Evolutionary conservation across 23 tunicate genomes (phyloP).

Genomic region (Ciona savignyi): DNA sequence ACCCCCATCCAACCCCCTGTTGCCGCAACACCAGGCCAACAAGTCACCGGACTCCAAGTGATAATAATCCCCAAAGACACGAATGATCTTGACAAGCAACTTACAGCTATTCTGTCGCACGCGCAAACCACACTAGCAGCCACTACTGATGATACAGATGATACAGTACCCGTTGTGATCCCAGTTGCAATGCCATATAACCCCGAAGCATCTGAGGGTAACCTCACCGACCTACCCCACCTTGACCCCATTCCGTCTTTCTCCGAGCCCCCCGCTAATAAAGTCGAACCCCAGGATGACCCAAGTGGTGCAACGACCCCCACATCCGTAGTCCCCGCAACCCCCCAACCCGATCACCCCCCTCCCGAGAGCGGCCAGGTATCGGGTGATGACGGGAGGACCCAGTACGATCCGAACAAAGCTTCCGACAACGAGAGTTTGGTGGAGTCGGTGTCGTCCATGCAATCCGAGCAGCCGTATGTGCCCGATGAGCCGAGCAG

Average conservation of each 20-base stretch:
- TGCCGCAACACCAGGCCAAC: not conserved
- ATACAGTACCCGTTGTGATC: slow-evolving; percentile 8
- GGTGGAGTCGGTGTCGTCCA: slow-evolving; percentile 19
- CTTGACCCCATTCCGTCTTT: not conserved
- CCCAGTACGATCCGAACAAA: not conserved
- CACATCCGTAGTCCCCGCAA: not conserved
- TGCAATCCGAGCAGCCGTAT: slow-evolving; percentile 16
- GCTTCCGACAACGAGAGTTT: slow-evolving; percentile 22
- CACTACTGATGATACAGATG: not conserved
- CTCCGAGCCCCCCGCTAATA: not conserved
- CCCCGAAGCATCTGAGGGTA: not conserved
- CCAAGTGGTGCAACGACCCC: not conserved
- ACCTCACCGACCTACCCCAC: not conserved
- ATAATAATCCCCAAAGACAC: not conserved
- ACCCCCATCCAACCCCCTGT: not conserved
- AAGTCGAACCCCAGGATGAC: not conserved
- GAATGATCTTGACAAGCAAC: slow-evolving; percentile 81
- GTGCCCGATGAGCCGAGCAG: too few relatives aligned
- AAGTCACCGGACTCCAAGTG: not conserved
- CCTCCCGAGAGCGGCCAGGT: not conserved
- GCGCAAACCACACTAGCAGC: slow-evolving; percentile 12
- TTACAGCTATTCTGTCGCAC: slow-evolving; percentile 69
- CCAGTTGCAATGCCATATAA: slow-evolving; percentile 21
- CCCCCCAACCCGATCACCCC: not conserved
- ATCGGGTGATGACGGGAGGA: not conserved